phyloP scores from a whole-genome alignment of 2,888 invertebrate species.

The Melanophora roralis region DNA sequence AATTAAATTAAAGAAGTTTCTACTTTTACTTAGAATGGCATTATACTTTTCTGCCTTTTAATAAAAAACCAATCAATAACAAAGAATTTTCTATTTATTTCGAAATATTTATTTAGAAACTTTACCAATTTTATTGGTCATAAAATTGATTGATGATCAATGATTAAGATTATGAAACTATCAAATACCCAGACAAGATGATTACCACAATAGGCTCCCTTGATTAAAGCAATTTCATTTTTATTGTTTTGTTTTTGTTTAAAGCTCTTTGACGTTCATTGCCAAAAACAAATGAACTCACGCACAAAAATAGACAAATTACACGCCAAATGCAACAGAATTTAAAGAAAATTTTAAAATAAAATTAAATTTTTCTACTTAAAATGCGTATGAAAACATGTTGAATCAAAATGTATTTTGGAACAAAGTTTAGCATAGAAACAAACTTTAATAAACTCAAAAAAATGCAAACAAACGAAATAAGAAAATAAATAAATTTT shows the following conservation, averaged over 20 bases:
- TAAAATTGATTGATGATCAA: background rate
- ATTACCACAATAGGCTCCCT: constrained; percentile 21
- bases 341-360: background rate
- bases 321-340: background rate
- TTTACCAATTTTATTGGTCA: background rate
- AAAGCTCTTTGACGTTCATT: constrained; percentile 8
- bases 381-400: too few relatives aligned
- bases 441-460: background rate
- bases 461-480: too few relatives aligned
- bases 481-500: background rate
- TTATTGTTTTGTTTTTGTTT: background rate
- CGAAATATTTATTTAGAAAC: background rate
- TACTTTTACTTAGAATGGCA: too few relatives aligned
- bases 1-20: too few relatives aligned
- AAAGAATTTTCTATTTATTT: too few relatives aligned
- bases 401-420: constrained; percentile 13
- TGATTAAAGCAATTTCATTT: background rate
- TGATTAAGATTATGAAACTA: background rate
- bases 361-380: constrained; percentile 26
- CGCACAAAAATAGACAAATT: constrained; percentile 31
- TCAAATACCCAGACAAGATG: constrained; percentile 24
- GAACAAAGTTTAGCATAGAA: constrained; percentile 35
- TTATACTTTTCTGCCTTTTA: too few relatives aligned
- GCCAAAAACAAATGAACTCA: constrained; percentile 37
- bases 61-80: too few relatives aligned